These are phyloP conservation scores for Zaprionus tsacasi DNA, from an alignment of 1,140 invertebrate species.

Conservation along the genomic window DNA sequence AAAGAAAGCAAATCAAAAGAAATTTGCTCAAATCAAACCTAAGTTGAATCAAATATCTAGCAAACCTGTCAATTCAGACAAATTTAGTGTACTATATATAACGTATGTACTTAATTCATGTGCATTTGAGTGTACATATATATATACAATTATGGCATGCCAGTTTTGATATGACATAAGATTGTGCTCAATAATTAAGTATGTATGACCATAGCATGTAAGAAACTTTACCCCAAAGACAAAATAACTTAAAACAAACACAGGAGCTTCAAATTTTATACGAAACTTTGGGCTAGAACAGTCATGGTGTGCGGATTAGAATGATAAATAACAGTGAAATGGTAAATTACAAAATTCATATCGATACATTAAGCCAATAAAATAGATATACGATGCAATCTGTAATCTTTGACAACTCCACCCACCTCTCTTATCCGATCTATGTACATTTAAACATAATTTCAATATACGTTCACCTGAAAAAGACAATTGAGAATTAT, in stretches of 20 bases:
- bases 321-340: slow-evolving; percentile 6
- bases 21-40: slow-evolving; percentile 61
- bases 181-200: slow-evolving; percentile 26
- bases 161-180: slow-evolving; percentile 26
- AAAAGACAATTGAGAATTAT: not conserved
- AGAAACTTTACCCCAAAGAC: slow-evolving; percentile 42
- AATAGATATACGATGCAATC: slow-evolving; percentile 28
- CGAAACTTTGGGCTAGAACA: slow-evolving; percentile 54
- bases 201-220: slow-evolving; percentile 24
- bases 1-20: slow-evolving; percentile 45
- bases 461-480: slow-evolving; percentile 5
- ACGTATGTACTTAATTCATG: not conserved
- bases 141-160: slow-evolving; percentile 28
- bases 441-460: slow-evolving; percentile 46
- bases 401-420: slow-evolving; percentile 48
- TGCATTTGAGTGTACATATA: not conserved
- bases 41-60: slow-evolving; percentile 36
- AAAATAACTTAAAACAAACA: slow-evolving; percentile 30
- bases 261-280: slow-evolving; percentile 76
- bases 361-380: slow-evolving; percentile 54
- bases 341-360: slow-evolving; percentile 54
- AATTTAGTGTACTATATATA: slow-evolving; percentile 28
- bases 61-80: slow-evolving; percentile 68
- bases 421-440: slow-evolving; percentile 56
- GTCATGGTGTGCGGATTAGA: slow-evolving; percentile 1